Evolutionary conservation across 2,888 invertebrate genomes (phyloP).

Genomic region (Agriopis marginaria): DNA sequence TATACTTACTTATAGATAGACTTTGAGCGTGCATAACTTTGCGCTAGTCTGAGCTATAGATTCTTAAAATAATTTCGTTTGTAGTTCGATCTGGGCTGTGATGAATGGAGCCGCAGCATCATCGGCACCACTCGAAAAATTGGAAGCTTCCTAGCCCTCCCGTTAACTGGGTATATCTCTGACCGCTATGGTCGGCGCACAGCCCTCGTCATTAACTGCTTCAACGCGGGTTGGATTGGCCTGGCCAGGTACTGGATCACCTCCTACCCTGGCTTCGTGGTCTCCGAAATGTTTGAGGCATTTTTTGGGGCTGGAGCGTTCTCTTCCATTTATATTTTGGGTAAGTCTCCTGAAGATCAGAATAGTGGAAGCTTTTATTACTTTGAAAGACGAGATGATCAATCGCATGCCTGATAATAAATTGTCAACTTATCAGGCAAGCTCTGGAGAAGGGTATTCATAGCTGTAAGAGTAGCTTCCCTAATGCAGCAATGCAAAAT

Average conservation of each 20-base stretch:
- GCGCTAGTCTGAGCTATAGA: no score
- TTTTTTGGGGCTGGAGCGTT: slow-evolving; percentile 89
- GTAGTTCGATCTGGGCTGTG: slow-evolving; percentile 88
- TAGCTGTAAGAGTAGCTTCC: no score
- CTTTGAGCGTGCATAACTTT: no score
- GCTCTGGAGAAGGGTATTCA: no score
- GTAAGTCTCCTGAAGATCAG: slow-evolving; percentile 69
- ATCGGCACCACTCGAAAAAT: slow-evolving; percentile 90
- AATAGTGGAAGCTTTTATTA: not conserved
- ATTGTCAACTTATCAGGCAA: no score
- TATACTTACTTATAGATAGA: no score
- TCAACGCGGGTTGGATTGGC: slow-evolving; percentile 88
- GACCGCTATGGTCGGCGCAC: slow-evolving; percentile 89
- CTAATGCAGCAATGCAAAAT: no score
- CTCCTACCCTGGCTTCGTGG: slow-evolving; percentile 88
- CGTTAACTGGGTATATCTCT: slow-evolving; percentile 89
- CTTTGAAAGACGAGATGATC: no score
- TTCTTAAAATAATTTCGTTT: not conserved
- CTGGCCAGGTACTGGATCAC: slow-evolving; percentile 85
- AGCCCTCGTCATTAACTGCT: slow-evolving; percentile 84
- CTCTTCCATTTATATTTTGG: slow-evolving; percentile 89
- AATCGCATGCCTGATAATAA: no score
- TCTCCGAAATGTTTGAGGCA: slow-evolving; percentile 89
- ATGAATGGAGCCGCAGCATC: slow-evolving; percentile 89
- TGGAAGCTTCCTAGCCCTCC: slow-evolving; percentile 88